phyloP scores from a whole-genome alignment of 92 coral and sea anemone species.

The Epizoanthus illoricatus region DNA sequence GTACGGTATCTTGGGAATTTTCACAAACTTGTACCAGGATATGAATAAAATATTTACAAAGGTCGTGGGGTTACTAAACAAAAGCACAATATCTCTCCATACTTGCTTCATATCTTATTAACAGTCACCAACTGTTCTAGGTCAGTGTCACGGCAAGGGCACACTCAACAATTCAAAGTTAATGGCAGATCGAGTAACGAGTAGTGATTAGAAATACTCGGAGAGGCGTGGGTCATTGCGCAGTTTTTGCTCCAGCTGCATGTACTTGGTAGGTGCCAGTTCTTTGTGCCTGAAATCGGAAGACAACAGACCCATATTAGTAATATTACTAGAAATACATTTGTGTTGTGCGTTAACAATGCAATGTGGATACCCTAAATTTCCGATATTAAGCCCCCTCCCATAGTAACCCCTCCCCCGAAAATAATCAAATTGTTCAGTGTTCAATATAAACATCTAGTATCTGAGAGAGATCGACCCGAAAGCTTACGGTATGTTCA shows the following conservation, averaged over 20 bases:
- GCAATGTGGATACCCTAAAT: neutral
- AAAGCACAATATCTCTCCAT: too few relatives aligned
- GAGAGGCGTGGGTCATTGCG: slow-evolving; percentile 89
- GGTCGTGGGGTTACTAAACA: too few relatives aligned
- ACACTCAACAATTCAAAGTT: neutral
- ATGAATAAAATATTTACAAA: too few relatives aligned
- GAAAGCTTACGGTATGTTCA: too few relatives aligned
- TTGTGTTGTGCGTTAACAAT: neutral
- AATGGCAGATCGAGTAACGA: neutral
- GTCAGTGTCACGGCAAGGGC: neutral
- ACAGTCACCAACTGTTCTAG: too few relatives aligned
- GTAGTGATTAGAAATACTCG: slow-evolving; percentile 63
- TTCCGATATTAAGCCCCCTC: too few relatives aligned
- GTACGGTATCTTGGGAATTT: neutral
- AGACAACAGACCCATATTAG: neutral
- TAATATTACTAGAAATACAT: neutral
- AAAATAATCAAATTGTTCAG: too few relatives aligned
- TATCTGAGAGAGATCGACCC: too few relatives aligned
- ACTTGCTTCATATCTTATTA: too few relatives aligned
- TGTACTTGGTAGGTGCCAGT: slow-evolving; percentile 93
- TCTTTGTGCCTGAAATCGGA: slow-evolving; percentile 85
- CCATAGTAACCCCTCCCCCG: too few relatives aligned
- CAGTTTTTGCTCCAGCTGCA: slow-evolving; percentile 95
- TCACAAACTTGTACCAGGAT: too few relatives aligned
- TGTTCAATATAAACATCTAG: too few relatives aligned